These are phyloP conservation scores for Microchrysa polita DNA, from an alignment of 2,888 invertebrate species.

Conservation along the genomic window DNA sequence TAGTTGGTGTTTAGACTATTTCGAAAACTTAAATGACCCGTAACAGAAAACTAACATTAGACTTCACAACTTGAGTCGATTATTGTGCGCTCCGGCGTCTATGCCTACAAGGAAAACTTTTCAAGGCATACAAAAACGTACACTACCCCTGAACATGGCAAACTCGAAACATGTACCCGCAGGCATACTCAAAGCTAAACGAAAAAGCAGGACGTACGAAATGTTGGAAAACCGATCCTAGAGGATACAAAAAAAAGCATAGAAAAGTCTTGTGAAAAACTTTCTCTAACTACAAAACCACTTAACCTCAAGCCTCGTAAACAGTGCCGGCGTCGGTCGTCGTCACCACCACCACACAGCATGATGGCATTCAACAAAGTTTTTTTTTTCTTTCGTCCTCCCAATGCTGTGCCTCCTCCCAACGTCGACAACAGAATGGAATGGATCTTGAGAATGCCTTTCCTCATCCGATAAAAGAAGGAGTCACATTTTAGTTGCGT, in stretches of 20 bases:
- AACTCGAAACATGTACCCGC: not conserved
- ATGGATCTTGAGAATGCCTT: not conserved
- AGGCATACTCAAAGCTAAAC: slow-evolving; percentile 5
- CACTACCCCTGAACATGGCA: slow-evolving; percentile 2
- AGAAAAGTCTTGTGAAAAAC: not conserved
- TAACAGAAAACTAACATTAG: slow-evolving; percentile 37
- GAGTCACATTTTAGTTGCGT: not conserved
- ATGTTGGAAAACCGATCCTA: too few relatives aligned
- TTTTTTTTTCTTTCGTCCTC: not conserved
- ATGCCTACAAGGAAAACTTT: slow-evolving; percentile 29
- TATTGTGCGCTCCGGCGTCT: not conserved
- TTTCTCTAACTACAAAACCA: slow-evolving; percentile 42
- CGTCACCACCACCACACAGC: slow-evolving; percentile 14
- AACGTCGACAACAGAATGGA: too few relatives aligned
- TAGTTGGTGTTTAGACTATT: slow-evolving; percentile 16
- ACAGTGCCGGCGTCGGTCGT: slow-evolving; percentile 17
- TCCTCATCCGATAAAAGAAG: not conserved
- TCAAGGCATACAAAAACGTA: not conserved
- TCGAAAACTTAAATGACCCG: slow-evolving; percentile 37
- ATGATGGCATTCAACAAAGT: slow-evolving; percentile 27
- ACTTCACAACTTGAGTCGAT: slow-evolving; percentile 9
- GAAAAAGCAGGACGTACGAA: slow-evolving; percentile 1
- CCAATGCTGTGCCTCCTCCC: too few relatives aligned
- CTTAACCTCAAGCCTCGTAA: slow-evolving; percentile 44
- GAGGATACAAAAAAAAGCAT: too few relatives aligned